Percentiles rank a stretch among this genome's conserved stretches.
Conservation (phyloP, 2,888 invertebrate species). For the Drosophila meridiana region DNA sequence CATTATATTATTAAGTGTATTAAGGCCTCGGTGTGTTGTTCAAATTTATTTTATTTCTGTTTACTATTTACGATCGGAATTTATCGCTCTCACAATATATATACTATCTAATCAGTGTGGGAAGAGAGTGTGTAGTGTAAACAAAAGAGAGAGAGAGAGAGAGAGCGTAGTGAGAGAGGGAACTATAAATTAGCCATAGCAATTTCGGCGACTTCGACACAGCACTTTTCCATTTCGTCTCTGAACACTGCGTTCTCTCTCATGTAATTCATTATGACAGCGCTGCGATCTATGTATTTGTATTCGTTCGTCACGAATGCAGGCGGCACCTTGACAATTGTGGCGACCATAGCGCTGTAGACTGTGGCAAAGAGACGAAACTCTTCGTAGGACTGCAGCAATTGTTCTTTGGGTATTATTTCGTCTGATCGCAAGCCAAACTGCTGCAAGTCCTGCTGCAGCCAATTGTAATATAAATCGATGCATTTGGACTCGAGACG, state of each 20-base stretch:
- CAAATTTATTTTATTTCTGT: neutral
- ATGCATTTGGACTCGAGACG: slow-evolving; percentile 57
- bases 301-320: slow-evolving; percentile 69
- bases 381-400: slow-evolving; percentile 72
- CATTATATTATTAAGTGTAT: slow-evolving; percentile 2
- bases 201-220: slow-evolving; percentile 54
- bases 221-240: slow-evolving; percentile 48
- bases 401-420: slow-evolving; percentile 49
- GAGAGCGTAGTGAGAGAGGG: neutral
- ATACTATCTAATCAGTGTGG: neutral
- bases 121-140: neutral
- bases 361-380: slow-evolving; percentile 70
- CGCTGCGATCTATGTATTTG: slow-evolving; percentile 65
- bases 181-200: slow-evolving; percentile 37
- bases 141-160: neutral
- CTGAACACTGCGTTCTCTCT: slow-evolving; percentile 46
- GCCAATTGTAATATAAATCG: slow-evolving; percentile 68
- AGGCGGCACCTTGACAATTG: slow-evolving; percentile 71
- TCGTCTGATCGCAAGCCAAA: slow-evolving; percentile 62
- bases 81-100: slow-evolving; percentile 24
- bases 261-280: slow-evolving; percentile 49
- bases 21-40: neutral
- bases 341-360: slow-evolving; percentile 69
- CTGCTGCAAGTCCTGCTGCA: slow-evolving; percentile 72
- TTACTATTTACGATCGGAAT: slow-evolving; percentile 13